Percentiles rank a stretch among this genome's conserved stretches.
Conservation (phyloP, 2,797 vertebrate species). For the Cottoperca gobio region DNA sequence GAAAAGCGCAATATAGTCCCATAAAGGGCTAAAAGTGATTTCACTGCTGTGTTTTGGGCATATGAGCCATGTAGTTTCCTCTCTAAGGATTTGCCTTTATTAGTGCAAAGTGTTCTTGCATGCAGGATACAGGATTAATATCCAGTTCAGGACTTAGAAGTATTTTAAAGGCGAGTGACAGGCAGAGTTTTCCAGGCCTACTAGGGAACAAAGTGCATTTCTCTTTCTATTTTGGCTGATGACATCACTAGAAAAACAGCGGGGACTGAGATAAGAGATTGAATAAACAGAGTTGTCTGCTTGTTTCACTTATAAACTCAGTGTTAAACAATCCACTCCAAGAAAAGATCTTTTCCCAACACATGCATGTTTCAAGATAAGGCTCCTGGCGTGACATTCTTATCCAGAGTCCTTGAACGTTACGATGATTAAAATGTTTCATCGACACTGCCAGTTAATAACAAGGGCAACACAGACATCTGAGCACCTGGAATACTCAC, state of each 20-base stretch:
- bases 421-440: conserved; percentile 5
- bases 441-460: conserved; percentile 8
- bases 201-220: conserved; percentile 58
- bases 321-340: background rate
- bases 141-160: conserved; percentile 18
- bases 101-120: conserved; percentile 23
- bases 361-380: conserved; percentile 20
- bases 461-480: conserved; percentile 1
- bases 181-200: conserved; percentile 24
- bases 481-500: background rate
- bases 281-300: conserved; percentile 71
- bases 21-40: conserved; percentile 28
- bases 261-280: conserved; percentile 70
- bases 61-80: conserved; percentile 43
- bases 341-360: conserved; percentile 31
- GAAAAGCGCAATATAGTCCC: conserved; percentile 12
- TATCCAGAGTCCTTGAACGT: conserved; percentile 19
- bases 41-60: conserved; percentile 36
- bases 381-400: background rate
- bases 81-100: conserved; percentile 38
- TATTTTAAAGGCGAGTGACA: conserved; percentile 30
- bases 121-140: conserved; percentile 24
- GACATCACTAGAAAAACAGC: conserved; percentile 72
- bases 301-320: conserved; percentile 40
- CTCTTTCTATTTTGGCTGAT: conserved; percentile 66